These are phyloP conservation scores for Cotesia chilonis DNA, from an alignment of 1,140 invertebrate genomes.

Conservation along the genomic window DNA sequence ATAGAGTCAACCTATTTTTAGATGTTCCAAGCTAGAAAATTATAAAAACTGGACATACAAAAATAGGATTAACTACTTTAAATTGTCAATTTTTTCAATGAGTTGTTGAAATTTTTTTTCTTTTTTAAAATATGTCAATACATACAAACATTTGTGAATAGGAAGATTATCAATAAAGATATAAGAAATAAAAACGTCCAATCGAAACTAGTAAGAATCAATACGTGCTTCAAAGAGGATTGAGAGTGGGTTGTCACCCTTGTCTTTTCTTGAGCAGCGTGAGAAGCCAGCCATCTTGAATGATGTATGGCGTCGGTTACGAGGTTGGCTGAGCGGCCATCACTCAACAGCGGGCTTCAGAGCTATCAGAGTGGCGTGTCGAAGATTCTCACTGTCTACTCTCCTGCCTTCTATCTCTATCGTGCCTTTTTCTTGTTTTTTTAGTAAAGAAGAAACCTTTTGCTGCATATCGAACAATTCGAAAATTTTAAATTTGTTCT, in stretches of 20 bases:
- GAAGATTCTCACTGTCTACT: slow-evolving; percentile 26
- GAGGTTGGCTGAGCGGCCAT: slow-evolving; percentile 65
- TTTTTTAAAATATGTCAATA: too few species aligned
- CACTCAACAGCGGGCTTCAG: slow-evolving; percentile 54
- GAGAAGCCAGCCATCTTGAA: slow-evolving; percentile 66
- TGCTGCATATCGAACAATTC: slow-evolving; percentile 10
- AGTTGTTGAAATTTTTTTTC: too few species aligned
- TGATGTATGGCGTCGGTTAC: slow-evolving; percentile 68
- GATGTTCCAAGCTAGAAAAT: too few species aligned
- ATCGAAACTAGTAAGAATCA: slow-evolving; percentile 51
- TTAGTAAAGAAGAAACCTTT: slow-evolving; percentile 4
- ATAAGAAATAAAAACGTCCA: slow-evolving; percentile 47
- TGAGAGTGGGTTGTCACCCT: slow-evolving; percentile 57
- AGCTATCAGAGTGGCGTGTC: slow-evolving; percentile 35
- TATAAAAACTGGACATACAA: too few species aligned
- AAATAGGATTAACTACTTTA: too few species aligned
- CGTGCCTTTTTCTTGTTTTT: slow-evolving; percentile 2
- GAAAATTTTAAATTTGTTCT: slow-evolving; percentile 40
- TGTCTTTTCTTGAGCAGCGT: slow-evolving; percentile 53
- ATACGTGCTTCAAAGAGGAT: slow-evolving; percentile 41
- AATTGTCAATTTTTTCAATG: too few species aligned
- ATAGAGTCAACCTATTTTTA: too few species aligned
- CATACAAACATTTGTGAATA: background rate
- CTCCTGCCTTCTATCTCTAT: slow-evolving; percentile 16
- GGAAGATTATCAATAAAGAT: slow-evolving; percentile 50